These are phyloP conservation scores for Urocyon cinereoargenteus DNA, from an alignment of 2,797 vertebrate genomes.

Conservation along the genomic window DNA sequence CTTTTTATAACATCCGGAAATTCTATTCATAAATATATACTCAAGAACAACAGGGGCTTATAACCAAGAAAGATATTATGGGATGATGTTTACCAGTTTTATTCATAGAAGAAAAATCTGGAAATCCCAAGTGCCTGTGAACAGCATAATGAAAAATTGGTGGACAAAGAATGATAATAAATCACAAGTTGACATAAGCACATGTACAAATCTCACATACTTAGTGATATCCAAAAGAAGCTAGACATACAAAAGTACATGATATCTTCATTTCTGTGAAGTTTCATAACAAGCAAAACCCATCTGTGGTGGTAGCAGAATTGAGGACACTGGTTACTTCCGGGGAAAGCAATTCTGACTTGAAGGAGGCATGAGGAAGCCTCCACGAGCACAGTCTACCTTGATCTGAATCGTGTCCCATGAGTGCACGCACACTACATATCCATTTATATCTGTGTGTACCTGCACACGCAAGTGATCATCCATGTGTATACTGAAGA, in stretches of 20 bases:
- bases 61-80: background rate
- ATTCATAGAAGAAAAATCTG: background rate
- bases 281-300: background rate
- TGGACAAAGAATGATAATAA: background rate
- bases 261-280: background rate
- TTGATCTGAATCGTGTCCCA: background rate
- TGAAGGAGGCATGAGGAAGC: background rate
- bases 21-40: background rate
- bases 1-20: background rate
- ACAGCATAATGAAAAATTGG: background rate
- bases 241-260: background rate
- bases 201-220: background rate
- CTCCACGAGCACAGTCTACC: background rate
- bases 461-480: background rate
- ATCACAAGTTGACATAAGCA: background rate
- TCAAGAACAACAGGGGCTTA: background rate
- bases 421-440: background rate
- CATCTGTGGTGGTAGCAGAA: background rate
- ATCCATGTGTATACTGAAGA: background rate
- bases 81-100: background rate
- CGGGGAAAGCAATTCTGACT: background rate
- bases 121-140: background rate
- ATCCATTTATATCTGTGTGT: background rate
- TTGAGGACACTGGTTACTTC: background rate
- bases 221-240: background rate